Evolutionary conservation across 2,113 vertebrate genomes (phyloP).

Genomic region (Manacus vitellinus): DNA sequence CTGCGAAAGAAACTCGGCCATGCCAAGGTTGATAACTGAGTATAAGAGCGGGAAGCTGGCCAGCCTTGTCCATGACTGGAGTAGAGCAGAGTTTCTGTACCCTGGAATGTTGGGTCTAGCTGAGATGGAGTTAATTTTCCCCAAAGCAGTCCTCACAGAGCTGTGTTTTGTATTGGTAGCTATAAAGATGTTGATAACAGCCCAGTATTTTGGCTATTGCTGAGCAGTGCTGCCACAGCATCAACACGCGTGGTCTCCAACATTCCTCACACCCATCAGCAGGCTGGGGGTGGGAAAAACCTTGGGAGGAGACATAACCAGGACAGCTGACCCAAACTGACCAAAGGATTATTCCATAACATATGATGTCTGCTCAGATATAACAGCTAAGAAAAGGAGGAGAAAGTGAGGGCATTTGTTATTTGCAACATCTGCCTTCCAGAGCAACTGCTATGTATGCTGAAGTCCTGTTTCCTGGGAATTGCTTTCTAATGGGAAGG

Average conservation of each 20-base stretch:
- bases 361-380: background rate
- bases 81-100: background rate
- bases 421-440: background rate
- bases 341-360: background rate
- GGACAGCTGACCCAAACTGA: background rate
- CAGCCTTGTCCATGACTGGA: no score
- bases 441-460: background rate
- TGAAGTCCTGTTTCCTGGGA: background rate
- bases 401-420: background rate
- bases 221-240: background rate
- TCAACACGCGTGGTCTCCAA: background rate
- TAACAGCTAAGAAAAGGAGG: background rate
- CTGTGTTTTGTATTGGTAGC: background rate
- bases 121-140: background rate
- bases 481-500: background rate
- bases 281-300: background rate
- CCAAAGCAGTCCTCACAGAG: background rate
- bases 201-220: background rate
- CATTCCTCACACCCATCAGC: background rate
- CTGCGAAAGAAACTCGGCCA: accelerated
- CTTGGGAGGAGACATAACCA: background rate
- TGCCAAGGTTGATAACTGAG: background rate
- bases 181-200: background rate
- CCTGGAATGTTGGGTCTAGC: background rate
- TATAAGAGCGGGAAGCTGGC: accelerated